Percentiles rank a stretch among this genome's conserved stretches.
Evolutionary conservation across 1,140 invertebrate species (phyloP).

Genomic region (Zophobas atratus): DNA sequence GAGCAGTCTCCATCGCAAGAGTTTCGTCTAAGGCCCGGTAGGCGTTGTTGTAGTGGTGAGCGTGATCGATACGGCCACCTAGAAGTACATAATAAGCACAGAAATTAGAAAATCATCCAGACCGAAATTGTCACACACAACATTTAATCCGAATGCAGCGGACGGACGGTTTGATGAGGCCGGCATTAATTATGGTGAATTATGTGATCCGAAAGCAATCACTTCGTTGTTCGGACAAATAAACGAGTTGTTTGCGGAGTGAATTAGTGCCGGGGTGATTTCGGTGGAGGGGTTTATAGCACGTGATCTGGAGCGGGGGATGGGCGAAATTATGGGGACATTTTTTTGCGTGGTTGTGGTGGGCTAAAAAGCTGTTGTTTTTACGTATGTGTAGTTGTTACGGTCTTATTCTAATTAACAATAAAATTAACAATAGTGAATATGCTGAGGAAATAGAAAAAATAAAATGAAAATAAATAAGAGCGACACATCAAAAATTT

Average conservation of each 20-base stretch:
- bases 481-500: too few species aligned
- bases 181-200: constrained; percentile 13
- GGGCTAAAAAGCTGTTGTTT: too few species aligned
- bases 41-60: constrained; percentile 87
- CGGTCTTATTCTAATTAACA: too few species aligned
- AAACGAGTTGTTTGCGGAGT: neutral
- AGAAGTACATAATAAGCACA: constrained; percentile 53
- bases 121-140: neutral
- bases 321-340: too few species aligned
- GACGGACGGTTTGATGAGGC: constrained; percentile 7
- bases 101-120: constrained; percentile 17
- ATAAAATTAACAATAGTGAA: too few species aligned
- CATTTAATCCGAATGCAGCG: neutral
- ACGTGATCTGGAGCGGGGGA: too few species aligned
- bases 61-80: constrained; percentile 89
- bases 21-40: constrained; percentile 85
- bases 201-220: neutral
- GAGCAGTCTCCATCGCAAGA: constrained; percentile 81
- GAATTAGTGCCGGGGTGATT: neutral
- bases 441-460: too few species aligned
- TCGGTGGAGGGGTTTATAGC: too few species aligned
- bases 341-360: too few species aligned
- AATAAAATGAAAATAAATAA: too few species aligned
- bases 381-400: too few species aligned
- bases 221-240: neutral